These are phyloP conservation scores for Brenthis hecate DNA, from an alignment of 2,888 invertebrate species.

Conservation along the genomic window DNA sequence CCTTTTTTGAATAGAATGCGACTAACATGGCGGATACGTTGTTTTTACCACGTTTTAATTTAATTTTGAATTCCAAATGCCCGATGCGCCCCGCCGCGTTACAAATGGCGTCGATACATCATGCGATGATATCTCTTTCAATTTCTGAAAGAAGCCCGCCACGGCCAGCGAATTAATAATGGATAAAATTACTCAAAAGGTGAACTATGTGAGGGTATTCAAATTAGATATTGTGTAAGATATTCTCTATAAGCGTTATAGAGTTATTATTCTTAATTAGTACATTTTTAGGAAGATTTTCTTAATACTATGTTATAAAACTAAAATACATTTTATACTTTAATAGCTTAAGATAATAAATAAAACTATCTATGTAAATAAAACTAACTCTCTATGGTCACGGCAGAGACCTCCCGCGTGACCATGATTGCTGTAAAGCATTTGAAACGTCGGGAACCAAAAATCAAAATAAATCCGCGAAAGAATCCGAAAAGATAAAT, in stretches of 20 bases:
- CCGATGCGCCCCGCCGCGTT: conserved; percentile 69
- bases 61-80: conserved; percentile 77
- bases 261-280: conserved; percentile 10
- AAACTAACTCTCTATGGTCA: no score
- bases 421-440: no score
- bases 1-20: conserved; percentile 51
- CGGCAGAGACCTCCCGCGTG: no score
- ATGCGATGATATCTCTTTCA: conserved; percentile 81
- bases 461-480: no score
- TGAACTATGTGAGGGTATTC: conserved; percentile 57
- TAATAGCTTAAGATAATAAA: background rate
- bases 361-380: no score
- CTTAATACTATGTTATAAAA: background rate
- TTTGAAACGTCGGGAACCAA: no score
- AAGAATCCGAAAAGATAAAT: no score
- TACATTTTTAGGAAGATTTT: background rate
- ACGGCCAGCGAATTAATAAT: conserved; percentile 71
- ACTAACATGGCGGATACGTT: conserved; percentile 64
- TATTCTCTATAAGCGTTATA: background rate
- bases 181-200: conserved; percentile 55
- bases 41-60: conserved; percentile 80
- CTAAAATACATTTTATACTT: background rate
- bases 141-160: conserved; percentile 71
- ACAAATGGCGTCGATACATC: conserved; percentile 80
- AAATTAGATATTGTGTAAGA: conserved; percentile 41